Conservation (phyloP, 2,888 invertebrate species). For the Boloria selene region DNA sequence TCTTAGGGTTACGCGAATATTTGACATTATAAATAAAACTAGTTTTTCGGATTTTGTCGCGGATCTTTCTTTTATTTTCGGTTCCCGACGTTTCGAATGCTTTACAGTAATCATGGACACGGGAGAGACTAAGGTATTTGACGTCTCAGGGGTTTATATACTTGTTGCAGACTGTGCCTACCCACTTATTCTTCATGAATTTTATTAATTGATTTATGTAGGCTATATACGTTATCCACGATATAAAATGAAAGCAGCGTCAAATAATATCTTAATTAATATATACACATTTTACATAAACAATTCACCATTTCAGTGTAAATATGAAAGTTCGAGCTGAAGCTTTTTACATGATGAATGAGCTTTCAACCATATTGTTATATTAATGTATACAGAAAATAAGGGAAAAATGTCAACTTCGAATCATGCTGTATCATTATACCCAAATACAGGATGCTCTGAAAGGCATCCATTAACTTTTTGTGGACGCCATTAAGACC, state of each 20-base stretch:
- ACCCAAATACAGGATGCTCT: constrained; percentile 42
- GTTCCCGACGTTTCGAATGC: no score
- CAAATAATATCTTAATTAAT: background rate
- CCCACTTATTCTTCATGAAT: no score
- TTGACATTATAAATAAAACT: no score
- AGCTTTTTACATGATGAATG: constrained; percentile 31
- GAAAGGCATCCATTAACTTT: constrained; percentile 62
- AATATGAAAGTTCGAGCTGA: constrained; percentile 2
- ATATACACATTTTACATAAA: background rate
- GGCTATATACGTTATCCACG: no score
- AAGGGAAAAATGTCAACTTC: constrained; percentile 37
- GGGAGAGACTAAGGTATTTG: no score
- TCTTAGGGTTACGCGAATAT: no score
- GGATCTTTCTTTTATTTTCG: no score
- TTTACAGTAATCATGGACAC: no score
- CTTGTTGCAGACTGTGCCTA: no score
- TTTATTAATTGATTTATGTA: no score
- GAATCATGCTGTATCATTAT: constrained; percentile 56
- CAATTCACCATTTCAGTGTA: constrained; percentile 10
- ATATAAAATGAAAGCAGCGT: background rate
- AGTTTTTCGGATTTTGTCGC: no score
- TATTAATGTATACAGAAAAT: constrained; percentile 24
- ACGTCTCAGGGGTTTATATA: no score
- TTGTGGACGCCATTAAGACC: constrained; percentile 53
- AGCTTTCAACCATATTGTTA: constrained; percentile 26